phyloP scores from a whole-genome alignment of 53 echinoderm and acorn worm species.

The Zoroaster sp. region DNA sequence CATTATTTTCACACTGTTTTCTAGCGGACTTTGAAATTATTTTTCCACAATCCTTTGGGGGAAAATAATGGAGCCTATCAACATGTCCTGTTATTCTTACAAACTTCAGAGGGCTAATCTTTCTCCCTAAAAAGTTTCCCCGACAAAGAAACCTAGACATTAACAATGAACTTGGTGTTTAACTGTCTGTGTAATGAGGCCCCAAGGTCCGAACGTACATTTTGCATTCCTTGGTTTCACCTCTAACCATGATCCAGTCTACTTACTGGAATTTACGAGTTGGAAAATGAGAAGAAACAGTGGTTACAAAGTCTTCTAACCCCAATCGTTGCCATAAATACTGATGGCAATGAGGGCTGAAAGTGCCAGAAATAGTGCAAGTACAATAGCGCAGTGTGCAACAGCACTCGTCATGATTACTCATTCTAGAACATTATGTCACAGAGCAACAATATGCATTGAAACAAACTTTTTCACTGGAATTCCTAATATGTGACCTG shows the following conservation, averaged over 20 bases:
- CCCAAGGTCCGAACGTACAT: background rate
- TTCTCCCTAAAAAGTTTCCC: background rate
- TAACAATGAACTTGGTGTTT: background rate
- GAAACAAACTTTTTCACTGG: no score
- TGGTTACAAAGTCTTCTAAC: no score
- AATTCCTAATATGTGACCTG: no score
- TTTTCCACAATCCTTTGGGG: background rate
- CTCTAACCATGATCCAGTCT: background rate
- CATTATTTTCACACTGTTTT: no score
- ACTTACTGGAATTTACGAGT: background rate
- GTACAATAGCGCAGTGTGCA: background rate
- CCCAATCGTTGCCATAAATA: background rate
- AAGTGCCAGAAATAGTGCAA: background rate
- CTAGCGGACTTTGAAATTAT: background rate
- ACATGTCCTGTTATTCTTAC: background rate
- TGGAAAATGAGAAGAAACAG: background rate
- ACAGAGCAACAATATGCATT: no score
- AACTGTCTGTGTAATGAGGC: background rate
- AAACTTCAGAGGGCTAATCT: background rate
- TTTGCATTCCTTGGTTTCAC: slow-evolving; percentile 6
- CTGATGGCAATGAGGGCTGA: background rate
- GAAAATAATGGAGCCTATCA: background rate
- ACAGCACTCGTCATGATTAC: no score
- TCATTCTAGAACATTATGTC: no score
- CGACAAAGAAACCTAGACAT: background rate